Evolutionary conservation across 2,113 vertebrate genomes (phyloP).

Genomic region (Pyrgilauda ruficollis): DNA sequence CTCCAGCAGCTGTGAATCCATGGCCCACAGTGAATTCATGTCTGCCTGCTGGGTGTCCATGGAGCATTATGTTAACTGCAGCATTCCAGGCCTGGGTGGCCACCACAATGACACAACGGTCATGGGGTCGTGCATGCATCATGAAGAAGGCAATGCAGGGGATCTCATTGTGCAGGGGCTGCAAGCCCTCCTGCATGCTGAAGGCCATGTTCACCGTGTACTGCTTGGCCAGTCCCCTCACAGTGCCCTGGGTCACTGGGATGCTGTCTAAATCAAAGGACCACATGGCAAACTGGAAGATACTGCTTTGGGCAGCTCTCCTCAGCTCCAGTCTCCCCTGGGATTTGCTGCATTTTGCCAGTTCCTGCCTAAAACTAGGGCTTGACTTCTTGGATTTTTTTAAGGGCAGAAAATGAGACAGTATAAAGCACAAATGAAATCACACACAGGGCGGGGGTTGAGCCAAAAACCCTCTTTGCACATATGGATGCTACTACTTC

Average conservation of each 20-base stretch:
- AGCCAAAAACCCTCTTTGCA: not conserved
- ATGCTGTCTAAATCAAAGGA: not conserved
- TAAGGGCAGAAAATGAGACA: not conserved
- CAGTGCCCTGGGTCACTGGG: constrained; percentile 86
- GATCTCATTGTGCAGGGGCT: constrained; percentile 71
- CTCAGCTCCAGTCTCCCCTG: not conserved
- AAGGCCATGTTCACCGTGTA: constrained; percentile 87
- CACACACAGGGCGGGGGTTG: accelerated
- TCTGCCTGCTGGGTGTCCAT: constrained; percentile 88
- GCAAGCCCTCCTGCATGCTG: constrained; percentile 76
- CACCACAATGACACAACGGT: constrained; percentile 82
- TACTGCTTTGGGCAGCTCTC: not conserved
- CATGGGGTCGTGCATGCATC: constrained; percentile 85
- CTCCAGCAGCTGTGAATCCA: constrained; percentile 86
- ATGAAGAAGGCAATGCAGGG: constrained; percentile 85
- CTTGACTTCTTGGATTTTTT: not conserved
- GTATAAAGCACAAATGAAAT: not conserved
- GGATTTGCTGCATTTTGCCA: not conserved
- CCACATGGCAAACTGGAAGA: not conserved
- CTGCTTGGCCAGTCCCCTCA: constrained; percentile 89
- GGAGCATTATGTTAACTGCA: constrained; percentile 85
- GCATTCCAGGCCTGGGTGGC: constrained; percentile 81
- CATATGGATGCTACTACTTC: not conserved
- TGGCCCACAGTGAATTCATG: constrained; percentile 84
- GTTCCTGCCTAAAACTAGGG: not conserved